Base-by-base conservation (phyloP, 2,888 invertebrate genomes). In the Norana najaformis region DNA sequence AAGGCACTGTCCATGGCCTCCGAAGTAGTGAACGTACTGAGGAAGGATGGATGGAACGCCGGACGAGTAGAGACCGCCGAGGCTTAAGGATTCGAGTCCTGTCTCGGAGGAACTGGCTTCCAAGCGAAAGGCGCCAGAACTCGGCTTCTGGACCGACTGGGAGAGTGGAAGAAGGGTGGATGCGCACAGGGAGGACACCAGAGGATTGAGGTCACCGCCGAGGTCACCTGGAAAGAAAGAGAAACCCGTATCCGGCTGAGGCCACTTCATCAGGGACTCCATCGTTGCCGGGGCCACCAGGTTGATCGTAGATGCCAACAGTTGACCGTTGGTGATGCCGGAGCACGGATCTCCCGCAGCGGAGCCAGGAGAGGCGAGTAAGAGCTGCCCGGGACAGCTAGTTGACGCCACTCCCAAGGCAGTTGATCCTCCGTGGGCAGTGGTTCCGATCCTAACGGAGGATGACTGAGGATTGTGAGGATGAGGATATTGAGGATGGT, bases 1-100 rank as follows among this genome's bases (percentile, higher is more conserved):
- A 35, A 85, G 85, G 85, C 85, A 85, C 85, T 35, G 85, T 36
- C 35, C 85, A 11, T 18, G 85, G 6, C 85, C 85, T 0, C 85
- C 85, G 36, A 85, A 36, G 85, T 85, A 85, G 35, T 85, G 85
- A 35, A 85, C 37, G 85, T 85, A 85, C 85, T 85, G 85, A 5
- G 85, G 85, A 37, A 85, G 85, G 8, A 85, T 85, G 36, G 85
- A 36, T 23, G 85, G 14, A 85, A 85, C 85, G 34, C 36, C 85
- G 85, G 85, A 35, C 0, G 85, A 85, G 16, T 85, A 37, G 36
- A 36, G 36, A n/a, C 69, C 69, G 30, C 69, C n/a, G 30, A 69
- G n/a, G 69, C 8, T 69, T 1, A n/a, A 69, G 69, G 8, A 8
- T 0, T 69, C 69, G 8, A n/a, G n/a, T 8, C 69, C 69, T 0